These are phyloP conservation scores for Pituophis catenifer DNA, from an alignment of 2,113 vertebrate genomes.

Conservation along the genomic window DNA sequence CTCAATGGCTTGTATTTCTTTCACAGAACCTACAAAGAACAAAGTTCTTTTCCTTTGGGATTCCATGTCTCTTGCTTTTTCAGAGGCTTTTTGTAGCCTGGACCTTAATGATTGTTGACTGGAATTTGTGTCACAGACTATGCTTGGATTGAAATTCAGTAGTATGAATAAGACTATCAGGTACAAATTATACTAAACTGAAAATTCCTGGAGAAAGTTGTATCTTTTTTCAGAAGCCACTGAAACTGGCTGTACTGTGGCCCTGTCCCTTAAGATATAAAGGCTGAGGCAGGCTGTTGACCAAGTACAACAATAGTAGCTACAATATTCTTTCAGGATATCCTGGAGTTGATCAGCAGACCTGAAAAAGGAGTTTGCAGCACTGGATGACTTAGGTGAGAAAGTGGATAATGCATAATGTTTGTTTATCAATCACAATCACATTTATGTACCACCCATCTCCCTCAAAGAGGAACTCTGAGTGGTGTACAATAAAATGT, in stretches of 20 bases:
- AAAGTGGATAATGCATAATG: conserved; percentile 94
- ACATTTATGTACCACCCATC: too few species aligned
- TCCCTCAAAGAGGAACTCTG: neutral
- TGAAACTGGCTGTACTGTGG: neutral
- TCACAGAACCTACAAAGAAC: neutral
- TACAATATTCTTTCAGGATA: neutral
- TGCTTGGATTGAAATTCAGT: neutral
- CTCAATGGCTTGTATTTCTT: neutral
- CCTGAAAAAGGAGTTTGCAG: conserved; percentile 78
- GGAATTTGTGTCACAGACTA: neutral
- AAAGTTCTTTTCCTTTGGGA: neutral
- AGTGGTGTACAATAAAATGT: neutral
- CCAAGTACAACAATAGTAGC: neutral
- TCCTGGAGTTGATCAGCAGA: neutral
- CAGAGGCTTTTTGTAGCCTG: neutral
- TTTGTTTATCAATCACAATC: conserved; percentile 58
- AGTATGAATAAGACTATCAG: neutral
- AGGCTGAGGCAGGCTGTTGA: neutral
- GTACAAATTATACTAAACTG: neutral
- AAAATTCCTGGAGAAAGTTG: neutral
- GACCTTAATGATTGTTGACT: neutral
- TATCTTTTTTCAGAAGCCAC: neutral
- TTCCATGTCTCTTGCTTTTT: neutral
- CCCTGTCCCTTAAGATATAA: neutral
- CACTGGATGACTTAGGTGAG: conserved; percentile 88